A percentile compares a stretch with the other conserved stretches of the same genome.
Conservation (phyloP, 2,888 invertebrate species). For the Ophion ellenae region DNA sequence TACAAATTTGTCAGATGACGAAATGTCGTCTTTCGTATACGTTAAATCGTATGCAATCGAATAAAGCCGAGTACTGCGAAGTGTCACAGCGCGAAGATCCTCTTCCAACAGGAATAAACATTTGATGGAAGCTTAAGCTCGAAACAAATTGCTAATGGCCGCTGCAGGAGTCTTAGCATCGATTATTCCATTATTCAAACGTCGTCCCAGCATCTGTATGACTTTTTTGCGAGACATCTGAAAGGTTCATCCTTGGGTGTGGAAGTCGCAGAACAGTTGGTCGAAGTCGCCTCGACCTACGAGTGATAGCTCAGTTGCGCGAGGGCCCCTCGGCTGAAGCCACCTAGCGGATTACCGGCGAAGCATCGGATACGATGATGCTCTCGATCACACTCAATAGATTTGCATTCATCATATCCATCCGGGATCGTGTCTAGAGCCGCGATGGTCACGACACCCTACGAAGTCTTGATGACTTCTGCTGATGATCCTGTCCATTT, state of each 20-base stretch:
- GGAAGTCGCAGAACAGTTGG: not conserved
- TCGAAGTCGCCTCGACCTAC: no score
- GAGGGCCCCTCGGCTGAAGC: no score
- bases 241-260: not conserved
- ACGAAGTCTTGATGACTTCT: not conserved
- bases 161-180: not conserved
- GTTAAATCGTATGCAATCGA: not conserved
- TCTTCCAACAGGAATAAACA: conserved; percentile 5
- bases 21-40: not conserved
- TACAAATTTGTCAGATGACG: conserved; percentile 6
- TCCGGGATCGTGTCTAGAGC: not conserved
- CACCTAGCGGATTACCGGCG: no score
- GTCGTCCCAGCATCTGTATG: not conserved
- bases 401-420: not conserved
- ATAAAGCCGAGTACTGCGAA: not conserved
- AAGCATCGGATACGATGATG: no score
- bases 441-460: not conserved
- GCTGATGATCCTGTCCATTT: not conserved
- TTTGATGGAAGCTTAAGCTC: not conserved
- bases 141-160: not conserved
- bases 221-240: not conserved
- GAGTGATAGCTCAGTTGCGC: no score
- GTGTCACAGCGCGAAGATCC: not conserved
- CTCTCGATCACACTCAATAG: no score
- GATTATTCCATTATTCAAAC: not conserved